Base-by-base conservation (phyloP, 2,113 vertebrate species). In the Ictalurus furcatus region DNA sequence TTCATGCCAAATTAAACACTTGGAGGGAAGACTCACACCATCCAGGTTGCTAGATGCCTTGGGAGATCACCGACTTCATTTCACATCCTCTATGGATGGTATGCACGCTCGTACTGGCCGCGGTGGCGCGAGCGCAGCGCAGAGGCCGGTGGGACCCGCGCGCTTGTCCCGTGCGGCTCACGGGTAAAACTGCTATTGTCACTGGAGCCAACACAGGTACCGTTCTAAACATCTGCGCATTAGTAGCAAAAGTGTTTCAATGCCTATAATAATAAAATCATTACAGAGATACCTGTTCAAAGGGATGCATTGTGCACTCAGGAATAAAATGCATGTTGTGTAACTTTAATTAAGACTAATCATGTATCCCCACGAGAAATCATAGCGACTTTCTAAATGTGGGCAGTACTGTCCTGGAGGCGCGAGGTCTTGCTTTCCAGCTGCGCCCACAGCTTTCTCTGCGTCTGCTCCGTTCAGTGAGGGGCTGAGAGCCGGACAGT, bases 161-260 rank as follows among this genome's bases (percentile, higher is more conserved):
- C 1, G 0, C 67, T 0, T 98, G 97, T 92, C 67, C 86, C 1
- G 89, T 95, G 0, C 92, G 93, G 6, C 95, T 98, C 78, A 94
- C 88, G 0, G 97, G 97, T 73, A 98, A 97, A 91, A 98, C 96
- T 0, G 96, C 96, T 0, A 94, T 98, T 3, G 96, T 98, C 85
- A 98, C 97, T 0, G 97, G 97, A 58, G 97, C 97, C 81, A 98
- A 96, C 82, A 95, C 96, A 80, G 97, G 97, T 97, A 84, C 94
- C 93, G 2, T 8, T 79, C 58, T 9, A 13, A 25, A 17, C 71
- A 44, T 19, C 17, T 78, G 74, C 1, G 19, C 19, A 48, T 25
- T 11, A 34, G 11, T 2, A 25, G 4, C 25, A 28, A 34, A 34
- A 40, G 7, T 9, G 6, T 74, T 74, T 40, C n/a, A 17, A 71